Evolutionary conservation across 37 sponge, comb jelly and placozoan genomes (phyloP), one percentile per base, ranked within the genome.

Genomic region (Haliclona indistincta): DNA sequence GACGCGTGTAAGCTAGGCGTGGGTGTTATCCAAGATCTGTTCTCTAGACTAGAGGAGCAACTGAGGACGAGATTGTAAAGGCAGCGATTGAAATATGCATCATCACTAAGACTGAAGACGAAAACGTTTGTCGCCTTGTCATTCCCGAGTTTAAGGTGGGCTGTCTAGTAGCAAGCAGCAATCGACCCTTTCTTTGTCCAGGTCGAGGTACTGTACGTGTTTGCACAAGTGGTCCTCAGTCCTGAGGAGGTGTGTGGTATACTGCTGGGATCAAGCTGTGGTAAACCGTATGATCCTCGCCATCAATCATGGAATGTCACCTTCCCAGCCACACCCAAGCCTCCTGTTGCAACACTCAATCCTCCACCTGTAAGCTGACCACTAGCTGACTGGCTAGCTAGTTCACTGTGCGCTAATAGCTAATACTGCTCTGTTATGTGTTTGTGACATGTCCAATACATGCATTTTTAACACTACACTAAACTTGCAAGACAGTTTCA

Each of bases 301-400:
- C 52, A 83, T 44, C 92, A 94, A 62, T 64, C 82, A 0, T 94
- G 95, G 95, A 87, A 73, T 3, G 68, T 94, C 25, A 67, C 75
- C 44, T 36, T 94, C 6, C 93, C 89, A 11, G 38, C 38, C 33
- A 70, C 39, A 3, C 62, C 81, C 41, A 90, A 90, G 52, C 95
- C 95, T 13, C 92, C 92, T 22, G 73, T 80, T 0, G 38, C 15
- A 8, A 85, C 93, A 7, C 35, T 79, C 29, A 63, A 47, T 37
- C 79, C 78, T 35, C 95, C 95, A 55, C 83, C 83, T 75, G 86
- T 86, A 26, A 19, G 44, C 28, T 29, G 25, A 29, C 2, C 29
- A 6, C 58, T 56, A 6, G 25, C 29, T 6, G 6, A 56, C n/a
- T n/a, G n/a, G n/a, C n/a, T n/a, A n/a, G n/a, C n/a, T n/a, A n/a